A percentile compares a stretch with the other conserved stretches of the same genome.
These are phyloP conservation scores for Helicoverpa assulta DNA, from an alignment of 2,888 invertebrate species.

Conservation along the genomic window DNA sequence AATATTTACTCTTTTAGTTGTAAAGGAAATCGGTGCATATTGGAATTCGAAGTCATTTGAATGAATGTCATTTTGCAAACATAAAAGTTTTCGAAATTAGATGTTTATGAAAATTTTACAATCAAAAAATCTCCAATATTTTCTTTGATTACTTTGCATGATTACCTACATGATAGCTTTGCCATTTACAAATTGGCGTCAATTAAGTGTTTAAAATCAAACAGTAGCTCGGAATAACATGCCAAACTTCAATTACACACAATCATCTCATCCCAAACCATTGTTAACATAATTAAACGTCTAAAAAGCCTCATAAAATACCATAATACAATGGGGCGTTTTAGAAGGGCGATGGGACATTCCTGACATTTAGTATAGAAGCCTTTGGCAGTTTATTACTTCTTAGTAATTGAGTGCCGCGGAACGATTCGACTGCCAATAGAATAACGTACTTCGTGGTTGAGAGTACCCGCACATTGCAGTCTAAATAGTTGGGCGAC, in stretches of 20 bases:
- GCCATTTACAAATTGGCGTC: background rate
- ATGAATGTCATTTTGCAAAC: too few species aligned
- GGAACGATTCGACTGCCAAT: constrained; percentile 58
- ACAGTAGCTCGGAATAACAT: background rate
- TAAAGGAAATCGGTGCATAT: background rate
- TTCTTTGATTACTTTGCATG: background rate
- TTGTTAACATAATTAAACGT: constrained; percentile 23
- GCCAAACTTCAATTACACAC: constrained; percentile 10
- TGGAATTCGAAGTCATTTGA: background rate
- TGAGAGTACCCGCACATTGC: background rate
- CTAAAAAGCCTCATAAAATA: constrained; percentile 33
- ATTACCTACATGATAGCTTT: background rate
- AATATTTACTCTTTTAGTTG: constrained; percentile 1
- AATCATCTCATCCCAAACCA: constrained; percentile 9
- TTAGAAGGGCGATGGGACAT: constrained; percentile 43
- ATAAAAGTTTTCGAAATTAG: too few species aligned
- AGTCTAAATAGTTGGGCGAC: too few species aligned
- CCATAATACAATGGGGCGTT: constrained; percentile 34
- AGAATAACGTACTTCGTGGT: constrained; percentile 26
- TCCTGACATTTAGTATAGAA: constrained; percentile 58
- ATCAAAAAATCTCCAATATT: too few species aligned
- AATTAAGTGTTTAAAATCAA: background rate
- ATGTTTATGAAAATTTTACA: background rate
- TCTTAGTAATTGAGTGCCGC: constrained; percentile 58
- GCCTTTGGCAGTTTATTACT: constrained; percentile 62